These are phyloP conservation scores for Xyrauchen texanus DNA, from an alignment of 2,113 vertebrate species.

Conservation along the genomic window DNA sequence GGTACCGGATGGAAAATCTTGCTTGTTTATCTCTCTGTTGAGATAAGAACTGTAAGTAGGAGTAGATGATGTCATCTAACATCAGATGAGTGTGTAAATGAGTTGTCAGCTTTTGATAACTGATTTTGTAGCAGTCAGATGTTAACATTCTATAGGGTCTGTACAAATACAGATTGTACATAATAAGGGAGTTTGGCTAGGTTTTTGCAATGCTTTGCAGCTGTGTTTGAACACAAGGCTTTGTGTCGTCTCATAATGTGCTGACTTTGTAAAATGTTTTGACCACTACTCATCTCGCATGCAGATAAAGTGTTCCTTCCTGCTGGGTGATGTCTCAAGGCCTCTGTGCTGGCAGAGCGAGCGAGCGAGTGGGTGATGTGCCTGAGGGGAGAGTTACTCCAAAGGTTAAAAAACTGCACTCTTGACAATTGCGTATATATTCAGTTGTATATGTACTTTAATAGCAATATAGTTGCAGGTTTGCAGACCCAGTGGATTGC, in stretches of 20 bases:
- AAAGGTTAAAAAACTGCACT: neutral
- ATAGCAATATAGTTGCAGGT: too few relatives aligned
- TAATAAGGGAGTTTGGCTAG: too few relatives aligned
- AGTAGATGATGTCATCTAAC: neutral
- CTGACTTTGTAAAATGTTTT: constrained; percentile 1
- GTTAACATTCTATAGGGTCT: too few relatives aligned
- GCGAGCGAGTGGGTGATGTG: neutral
- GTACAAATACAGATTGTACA: too few relatives aligned
- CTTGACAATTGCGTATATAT: too few relatives aligned
- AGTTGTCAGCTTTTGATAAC: too few relatives aligned
- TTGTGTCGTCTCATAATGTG: neutral
- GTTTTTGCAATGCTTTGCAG: neutral
- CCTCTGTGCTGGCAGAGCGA: neutral
- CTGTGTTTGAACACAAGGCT: constrained; percentile 11
- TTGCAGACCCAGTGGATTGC: too few relatives aligned
- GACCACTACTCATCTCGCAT: neutral
- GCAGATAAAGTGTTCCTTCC: constrained; percentile 4
- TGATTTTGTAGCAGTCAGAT: too few relatives aligned
- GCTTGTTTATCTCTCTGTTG: neutral
- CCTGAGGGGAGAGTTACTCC: neutral
- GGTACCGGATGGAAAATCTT: neutral
- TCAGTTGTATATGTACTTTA: too few relatives aligned
- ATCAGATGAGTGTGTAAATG: too few relatives aligned
- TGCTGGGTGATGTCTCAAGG: constrained; percentile 27
- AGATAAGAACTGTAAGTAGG: neutral